Evolutionary conservation across 2,797 vertebrate species (phyloP).

Genomic region (Acridotheres tristis): DNA sequence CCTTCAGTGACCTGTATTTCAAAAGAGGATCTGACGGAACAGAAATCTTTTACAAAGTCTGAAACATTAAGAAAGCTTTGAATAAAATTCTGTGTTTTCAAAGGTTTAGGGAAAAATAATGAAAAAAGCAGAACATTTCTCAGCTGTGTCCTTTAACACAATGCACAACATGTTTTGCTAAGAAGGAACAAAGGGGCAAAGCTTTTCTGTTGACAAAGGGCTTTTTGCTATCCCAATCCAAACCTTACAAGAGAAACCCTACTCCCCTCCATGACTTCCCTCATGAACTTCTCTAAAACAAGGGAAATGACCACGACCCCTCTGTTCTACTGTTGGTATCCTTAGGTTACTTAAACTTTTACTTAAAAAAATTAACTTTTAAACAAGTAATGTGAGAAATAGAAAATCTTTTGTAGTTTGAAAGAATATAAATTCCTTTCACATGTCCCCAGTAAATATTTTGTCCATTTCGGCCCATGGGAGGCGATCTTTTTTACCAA

Average conservation of each 20-base stretch:
- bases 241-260: not conserved
- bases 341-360: not conserved
- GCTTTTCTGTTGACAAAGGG: not conserved
- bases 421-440: not conserved
- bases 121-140: conserved; percentile 3
- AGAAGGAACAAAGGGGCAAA: not conserved
- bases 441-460: not conserved
- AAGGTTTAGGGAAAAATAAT: not conserved
- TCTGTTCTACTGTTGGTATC: not conserved
- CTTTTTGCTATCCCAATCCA: not conserved
- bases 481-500: not conserved
- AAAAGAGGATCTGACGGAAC: not conserved
- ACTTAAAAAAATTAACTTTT: not conserved
- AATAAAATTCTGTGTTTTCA: conserved; percentile 11
- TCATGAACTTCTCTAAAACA: not conserved
- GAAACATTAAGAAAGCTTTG: not conserved
- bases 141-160: conserved; percentile 8
- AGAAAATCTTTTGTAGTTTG: not conserved
- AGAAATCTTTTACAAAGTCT: not conserved
- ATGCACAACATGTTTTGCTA: not conserved
- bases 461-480: not conserved
- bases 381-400: not conserved
- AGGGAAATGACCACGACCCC: not conserved
- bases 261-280: not conserved
- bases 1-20: conserved; percentile 11